Evolutionary conservation across 2,888 invertebrate species (phyloP), one percentile per base, ranked within the genome.

Genomic region (Carabus problematicus): DNA sequence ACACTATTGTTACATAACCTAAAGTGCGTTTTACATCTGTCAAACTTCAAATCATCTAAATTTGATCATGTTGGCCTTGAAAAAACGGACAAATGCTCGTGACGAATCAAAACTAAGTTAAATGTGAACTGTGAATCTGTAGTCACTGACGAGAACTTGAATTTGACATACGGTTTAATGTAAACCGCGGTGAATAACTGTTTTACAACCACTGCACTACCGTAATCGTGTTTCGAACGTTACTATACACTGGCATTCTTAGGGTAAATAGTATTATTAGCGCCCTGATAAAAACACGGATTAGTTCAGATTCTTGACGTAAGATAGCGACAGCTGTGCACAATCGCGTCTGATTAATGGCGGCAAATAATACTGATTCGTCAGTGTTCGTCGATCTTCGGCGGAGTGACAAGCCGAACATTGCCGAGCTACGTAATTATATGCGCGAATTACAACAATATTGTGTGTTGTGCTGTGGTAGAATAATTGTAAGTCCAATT

Each of bases 241-340:
- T n/a, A 14, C 29, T n/a, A 39, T 56, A 56, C 18, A 16, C 52
- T 11, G 12, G 56, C 56, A 54, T 59, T 42, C 59, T 45, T 19
- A 45, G 11, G n/a, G 16, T 61, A 61, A 61, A 61, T 12, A 61
- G 61, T 61, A 61, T 61, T 61, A 61, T 61, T 61, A 61, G 18
- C n/a, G n/a, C n/a, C 11, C 19, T 3, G 16, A 60, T 60, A 60
- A 60, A 60, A 60, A 45, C 61, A 61, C n/a, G 45, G 61, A 61
- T 61, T 61, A 61, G 61, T 61, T 43, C 61, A 3, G 61, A 45
- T 61, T 47, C 47, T 47, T 41, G 29, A 45, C 61, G 61, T 16
- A 8, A 61, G 61, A 45, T 61, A 47, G 61, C 47, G 59, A 12
- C 42, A 18, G 61, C 47, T 19, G 9, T 9, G 11, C 14, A 16